phyloP scores from a whole-genome alignment of 1,140 invertebrate genomes.

The Melipona quadrifasciata region DNA sequence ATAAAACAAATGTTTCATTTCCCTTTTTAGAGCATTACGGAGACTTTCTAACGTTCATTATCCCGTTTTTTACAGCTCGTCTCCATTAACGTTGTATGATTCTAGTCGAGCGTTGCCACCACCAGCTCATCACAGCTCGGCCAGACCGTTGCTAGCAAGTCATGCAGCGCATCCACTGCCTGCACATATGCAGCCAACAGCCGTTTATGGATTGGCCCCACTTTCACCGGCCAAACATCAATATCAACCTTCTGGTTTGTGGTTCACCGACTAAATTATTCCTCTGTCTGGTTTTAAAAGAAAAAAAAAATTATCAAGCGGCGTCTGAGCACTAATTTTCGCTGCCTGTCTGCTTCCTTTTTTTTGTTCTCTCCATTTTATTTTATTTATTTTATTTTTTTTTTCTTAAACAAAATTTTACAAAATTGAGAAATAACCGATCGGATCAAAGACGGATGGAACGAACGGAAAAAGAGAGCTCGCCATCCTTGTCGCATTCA shows the following conservation, averaged over 20 bases:
- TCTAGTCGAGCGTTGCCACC: conserved; percentile 89
- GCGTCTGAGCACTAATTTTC: conserved; percentile 3
- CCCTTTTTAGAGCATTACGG: conserved; percentile 58
- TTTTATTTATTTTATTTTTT: background rate
- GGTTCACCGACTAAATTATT: conserved; percentile 87
- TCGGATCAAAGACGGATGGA: background rate
- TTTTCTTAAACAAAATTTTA: background rate
- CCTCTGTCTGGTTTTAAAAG: conserved; percentile 24
- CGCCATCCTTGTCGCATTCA: conserved; percentile 11
- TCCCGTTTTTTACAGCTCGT: conserved; percentile 80
- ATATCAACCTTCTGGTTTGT: conserved; percentile 87
- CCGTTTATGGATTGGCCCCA: conserved; percentile 86
- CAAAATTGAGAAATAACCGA: background rate
- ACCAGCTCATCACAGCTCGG: conserved; percentile 92
- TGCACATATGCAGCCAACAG: conserved; percentile 90
- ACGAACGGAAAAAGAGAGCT: conserved; percentile 26
- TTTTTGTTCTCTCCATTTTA: no score
- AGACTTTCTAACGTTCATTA: conserved; percentile 71
- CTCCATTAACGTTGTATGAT: conserved; percentile 82
- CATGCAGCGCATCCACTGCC: conserved; percentile 90
- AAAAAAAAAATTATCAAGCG: conserved; percentile 18
- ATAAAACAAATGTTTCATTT: conserved; percentile 55
- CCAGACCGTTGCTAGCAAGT: conserved; percentile 88
- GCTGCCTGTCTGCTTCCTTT: background rate
- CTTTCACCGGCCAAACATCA: conserved; percentile 89